A percentile compares a stretch with the other conserved stretches of the same genome.
These are phyloP conservation scores for Chydorus sphaericus DNA, from an alignment of 2,888 invertebrate genomes.

Conservation along the genomic window DNA sequence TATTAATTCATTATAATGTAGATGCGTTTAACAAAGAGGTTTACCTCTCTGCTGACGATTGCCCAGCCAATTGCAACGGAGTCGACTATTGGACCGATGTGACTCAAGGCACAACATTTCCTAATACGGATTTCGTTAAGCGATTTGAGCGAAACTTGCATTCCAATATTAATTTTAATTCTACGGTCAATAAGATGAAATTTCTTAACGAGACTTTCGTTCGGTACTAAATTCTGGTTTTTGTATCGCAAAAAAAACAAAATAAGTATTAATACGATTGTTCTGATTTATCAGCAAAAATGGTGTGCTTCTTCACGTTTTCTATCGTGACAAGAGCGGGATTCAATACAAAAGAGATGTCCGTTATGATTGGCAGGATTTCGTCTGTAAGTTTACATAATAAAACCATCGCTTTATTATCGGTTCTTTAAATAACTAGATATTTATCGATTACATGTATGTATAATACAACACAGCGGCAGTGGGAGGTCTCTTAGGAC, in stretches of 20 bases:
- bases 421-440: no score
- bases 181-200: neutral
- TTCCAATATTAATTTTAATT: no score
- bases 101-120: conserved; percentile 11
- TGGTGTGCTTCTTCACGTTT: conserved; percentile 11
- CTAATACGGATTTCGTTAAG: conserved; percentile 3
- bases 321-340: conserved; percentile 10
- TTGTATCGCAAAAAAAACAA: no score
- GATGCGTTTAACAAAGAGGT: no score
- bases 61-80: conserved; percentile 7
- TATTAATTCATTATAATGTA: no score
- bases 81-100: conserved; percentile 5
- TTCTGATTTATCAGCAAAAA: conserved; percentile 1
- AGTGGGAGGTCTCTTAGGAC: conserved; percentile 61
- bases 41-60: no score
- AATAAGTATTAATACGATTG: no score
- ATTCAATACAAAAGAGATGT: conserved; percentile 13
- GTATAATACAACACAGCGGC: conserved; percentile 47
- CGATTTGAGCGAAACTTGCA: no score
- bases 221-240: no score
- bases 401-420: no score
- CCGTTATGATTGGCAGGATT: conserved; percentile 14
- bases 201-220: neutral
- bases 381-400: conserved; percentile 13
- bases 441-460: no score